These are phyloP conservation scores for Xiphophorus hellerii DNA, from an alignment of 2,113 vertebrate genomes.

Conservation along the genomic window DNA sequence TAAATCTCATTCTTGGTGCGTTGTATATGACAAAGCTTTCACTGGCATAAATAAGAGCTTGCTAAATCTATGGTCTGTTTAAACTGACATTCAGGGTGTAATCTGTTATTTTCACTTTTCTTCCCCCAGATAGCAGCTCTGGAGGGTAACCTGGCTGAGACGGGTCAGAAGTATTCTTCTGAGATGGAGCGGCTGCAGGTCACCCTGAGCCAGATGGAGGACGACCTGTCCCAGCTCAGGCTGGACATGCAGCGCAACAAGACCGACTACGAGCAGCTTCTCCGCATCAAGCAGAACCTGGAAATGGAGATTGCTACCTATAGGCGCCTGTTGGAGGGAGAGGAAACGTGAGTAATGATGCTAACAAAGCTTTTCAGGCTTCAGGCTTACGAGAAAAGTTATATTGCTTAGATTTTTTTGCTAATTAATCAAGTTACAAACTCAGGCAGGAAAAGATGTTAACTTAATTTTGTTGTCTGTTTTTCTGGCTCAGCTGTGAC, in stretches of 20 bases:
- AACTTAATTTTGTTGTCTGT: not conserved
- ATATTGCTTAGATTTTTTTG: not conserved
- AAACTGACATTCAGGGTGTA: not conserved
- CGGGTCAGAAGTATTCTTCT: conserved; percentile 71
- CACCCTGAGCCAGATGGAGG: conserved; percentile 78
- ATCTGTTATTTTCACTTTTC: not conserved
- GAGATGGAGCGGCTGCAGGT: conserved; percentile 81
- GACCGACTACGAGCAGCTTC: conserved; percentile 83
- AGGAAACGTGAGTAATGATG: conserved; percentile 75
- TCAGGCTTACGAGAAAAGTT: not conserved
- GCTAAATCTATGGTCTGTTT: not conserved
- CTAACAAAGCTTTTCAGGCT: not conserved
- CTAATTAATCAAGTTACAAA: not conserved
- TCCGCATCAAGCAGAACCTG: conserved; percentile 84
- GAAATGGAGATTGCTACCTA: conserved; percentile 86
- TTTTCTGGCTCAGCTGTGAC: not conserved
- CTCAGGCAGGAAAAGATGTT: not conserved
- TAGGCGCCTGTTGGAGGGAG: conserved; percentile 83
- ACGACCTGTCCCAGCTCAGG: conserved; percentile 79
- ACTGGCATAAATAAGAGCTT: not conserved
- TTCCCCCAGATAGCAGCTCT: conserved; percentile 71
- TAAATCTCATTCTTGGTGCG: not conserved
- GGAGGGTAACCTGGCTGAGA: conserved; percentile 79
- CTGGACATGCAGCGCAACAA: conserved; percentile 83
- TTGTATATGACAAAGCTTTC: not conserved